These are phyloP conservation scores for Saguinus midas DNA, from an alignment of 2,113 vertebrate genomes.

Conservation along the genomic window DNA sequence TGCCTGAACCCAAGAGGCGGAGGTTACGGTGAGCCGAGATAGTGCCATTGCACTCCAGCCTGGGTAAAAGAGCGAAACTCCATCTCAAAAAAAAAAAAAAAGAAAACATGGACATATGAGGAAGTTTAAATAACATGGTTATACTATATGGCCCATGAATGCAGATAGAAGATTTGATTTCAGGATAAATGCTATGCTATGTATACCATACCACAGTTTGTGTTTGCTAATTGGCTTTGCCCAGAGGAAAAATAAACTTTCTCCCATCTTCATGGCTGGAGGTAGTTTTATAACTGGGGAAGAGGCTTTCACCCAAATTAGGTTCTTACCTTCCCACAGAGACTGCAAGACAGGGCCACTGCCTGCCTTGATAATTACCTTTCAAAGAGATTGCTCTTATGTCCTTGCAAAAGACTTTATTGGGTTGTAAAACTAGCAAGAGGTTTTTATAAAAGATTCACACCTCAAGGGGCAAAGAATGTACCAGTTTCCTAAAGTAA, in stretches of 20 bases:
- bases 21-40: too few relatives aligned
- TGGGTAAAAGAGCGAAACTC: too few relatives aligned
- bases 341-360: too few relatives aligned
- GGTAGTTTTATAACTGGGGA: not conserved
- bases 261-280: not conserved
- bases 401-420: not conserved
- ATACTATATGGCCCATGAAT: not conserved
- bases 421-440: not conserved
- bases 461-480: not conserved
- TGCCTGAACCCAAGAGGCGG: too few relatives aligned
- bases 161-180: not conserved
- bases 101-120: not conserved
- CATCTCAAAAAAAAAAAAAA: too few relatives aligned
- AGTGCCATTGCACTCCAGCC: too few relatives aligned
- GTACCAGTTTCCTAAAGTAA: not conserved
- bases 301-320: not conserved
- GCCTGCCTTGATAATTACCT: not conserved
- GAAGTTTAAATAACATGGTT: not conserved
- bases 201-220: not conserved
- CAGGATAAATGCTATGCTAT: not conserved
- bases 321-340: not conserved
- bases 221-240: not conserved
- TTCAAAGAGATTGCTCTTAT: not conserved
- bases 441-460: not conserved
- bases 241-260: not conserved